These are phyloP conservation scores for Harpalus rubripes DNA, from an alignment of 2,888 invertebrate species.

Conservation along the genomic window DNA sequence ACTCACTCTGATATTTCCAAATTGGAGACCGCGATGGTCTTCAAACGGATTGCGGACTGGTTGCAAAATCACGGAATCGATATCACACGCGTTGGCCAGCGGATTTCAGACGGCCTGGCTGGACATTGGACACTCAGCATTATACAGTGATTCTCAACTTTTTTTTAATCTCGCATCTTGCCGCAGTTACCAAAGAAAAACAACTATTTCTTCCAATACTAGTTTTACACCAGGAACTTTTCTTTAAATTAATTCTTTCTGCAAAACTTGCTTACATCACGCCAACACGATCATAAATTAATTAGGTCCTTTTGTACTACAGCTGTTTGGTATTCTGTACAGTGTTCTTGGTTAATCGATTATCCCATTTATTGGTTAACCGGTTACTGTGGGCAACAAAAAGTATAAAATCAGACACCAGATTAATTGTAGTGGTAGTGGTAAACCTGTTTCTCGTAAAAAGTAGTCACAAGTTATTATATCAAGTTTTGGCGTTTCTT, in stretches of 20 bases:
- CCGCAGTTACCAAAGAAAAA: constrained; percentile 1
- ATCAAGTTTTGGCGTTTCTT: no score
- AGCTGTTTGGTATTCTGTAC: not conserved
- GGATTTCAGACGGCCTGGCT: constrained; percentile 5
- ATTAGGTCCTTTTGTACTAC: not conserved
- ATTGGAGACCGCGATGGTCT: constrained; percentile 56
- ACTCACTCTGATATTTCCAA: constrained; percentile 64
- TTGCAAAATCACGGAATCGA: constrained; percentile 59
- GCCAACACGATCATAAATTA: not conserved
- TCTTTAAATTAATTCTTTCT: constrained; percentile 7
- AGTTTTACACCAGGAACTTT: not conserved
- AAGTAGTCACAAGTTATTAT: no score
- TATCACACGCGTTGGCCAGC: constrained; percentile 39
- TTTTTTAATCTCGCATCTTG: not conserved
- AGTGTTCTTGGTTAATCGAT: not conserved
- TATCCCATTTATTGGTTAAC: no score
- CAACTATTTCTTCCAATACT: constrained; percentile 6
- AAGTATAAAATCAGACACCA: no score
- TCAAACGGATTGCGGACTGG: constrained; percentile 59
- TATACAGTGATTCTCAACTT: constrained; percentile 13
- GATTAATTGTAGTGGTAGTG: no score
- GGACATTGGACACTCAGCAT: constrained; percentile 34
- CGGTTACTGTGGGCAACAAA: no score
- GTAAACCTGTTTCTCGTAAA: no score
- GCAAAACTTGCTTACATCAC: constrained; percentile 1